A percentile compares a stretch with the other conserved stretches of the same genome.
These are phyloP conservation scores for Machimus atricapillus DNA, from an alignment of 2,888 invertebrate genomes.

Conservation along the genomic window DNA sequence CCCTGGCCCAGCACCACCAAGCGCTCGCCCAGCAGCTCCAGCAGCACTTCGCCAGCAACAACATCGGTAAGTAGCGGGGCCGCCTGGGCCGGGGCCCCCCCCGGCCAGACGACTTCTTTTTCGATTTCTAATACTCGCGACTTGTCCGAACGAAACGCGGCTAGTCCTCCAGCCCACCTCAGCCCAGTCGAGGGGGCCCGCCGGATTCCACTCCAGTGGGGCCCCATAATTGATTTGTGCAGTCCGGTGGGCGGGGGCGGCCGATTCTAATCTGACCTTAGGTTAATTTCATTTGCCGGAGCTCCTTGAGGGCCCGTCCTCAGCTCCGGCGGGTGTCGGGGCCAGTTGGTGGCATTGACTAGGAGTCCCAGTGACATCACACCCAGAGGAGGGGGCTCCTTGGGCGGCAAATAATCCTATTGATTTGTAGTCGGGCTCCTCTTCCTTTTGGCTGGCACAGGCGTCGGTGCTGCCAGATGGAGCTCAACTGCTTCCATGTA, in stretches of 20 bases:
- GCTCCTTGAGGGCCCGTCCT: background rate
- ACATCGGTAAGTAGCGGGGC: slow-evolving; percentile 58
- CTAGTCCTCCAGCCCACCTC: background rate
- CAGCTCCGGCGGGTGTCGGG: background rate
- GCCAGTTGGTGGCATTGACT: background rate
- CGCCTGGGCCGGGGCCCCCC: background rate
- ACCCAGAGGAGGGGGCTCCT: background rate
- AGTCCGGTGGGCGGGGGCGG: background rate
- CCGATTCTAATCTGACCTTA: background rate
- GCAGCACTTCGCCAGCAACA: slow-evolving; percentile 66
- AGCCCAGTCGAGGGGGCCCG: background rate
- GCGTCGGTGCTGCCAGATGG: background rate
- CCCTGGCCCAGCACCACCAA: slow-evolving; percentile 69
- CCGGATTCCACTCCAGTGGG: background rate
- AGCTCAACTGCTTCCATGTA: background rate
- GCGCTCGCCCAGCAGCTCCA: slow-evolving; percentile 69
- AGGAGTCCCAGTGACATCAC: background rate
- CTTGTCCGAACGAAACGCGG: background rate
- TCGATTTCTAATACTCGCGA: background rate
- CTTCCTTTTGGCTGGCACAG: background rate
- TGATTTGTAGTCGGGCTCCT: background rate
- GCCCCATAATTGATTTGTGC: background rate
- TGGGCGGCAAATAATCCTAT: background rate
- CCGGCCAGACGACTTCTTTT: background rate
- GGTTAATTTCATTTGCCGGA: background rate